Evolutionary conservation across 2,113 vertebrate genomes (phyloP), one percentile per base, ranked within the genome.

Genomic region (Sebastes schlegelii): DNA sequence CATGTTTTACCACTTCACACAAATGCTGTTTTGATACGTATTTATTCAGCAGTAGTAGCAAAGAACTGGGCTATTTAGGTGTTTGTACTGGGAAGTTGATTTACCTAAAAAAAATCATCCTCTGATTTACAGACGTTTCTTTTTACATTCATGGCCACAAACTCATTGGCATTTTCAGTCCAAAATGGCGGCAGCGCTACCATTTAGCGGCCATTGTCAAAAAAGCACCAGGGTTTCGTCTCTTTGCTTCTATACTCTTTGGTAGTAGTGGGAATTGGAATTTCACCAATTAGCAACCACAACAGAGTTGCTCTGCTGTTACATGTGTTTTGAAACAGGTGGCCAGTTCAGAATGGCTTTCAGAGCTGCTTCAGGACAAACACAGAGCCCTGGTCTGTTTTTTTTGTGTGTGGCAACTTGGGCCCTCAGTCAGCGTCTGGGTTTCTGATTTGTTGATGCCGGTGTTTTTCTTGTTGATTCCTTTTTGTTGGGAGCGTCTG

Each of bases 381-480:
- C 16, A 49, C 63, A 70, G 45, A 78, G 79, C 23, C 0, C 21
- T 66, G 16, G 6, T 72, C 77, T 86, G 60, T 34, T 84, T 83
- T 77, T 34, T 78, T 74, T 77, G 40, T 62, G 17, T 46, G 9
- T 19, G 4, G 46, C 42, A 68, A 14, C 74, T 67, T 21, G 11
- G 23, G 13, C 62, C 21, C 46, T 61, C 71, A 43, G 58, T 79
- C 82, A 65, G 54, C 19, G 2, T 85, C 63, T 65, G 6, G 10
- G 23, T 71, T 74, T 10, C 70, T 75, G 75, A 79, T 88, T 90
- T 88, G 89, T 93, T 88, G 89, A 93, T 46, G 70, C 62, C 64
- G 8, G 55, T 84, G 90, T 92, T 92, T 91, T 87, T 94, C 86
- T 92, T 95, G 92, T 93, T 94, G 93, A 95, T 94, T 95, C 78